Percentiles rank a stretch among this genome's conserved stretches.
These are phyloP conservation scores for Polypedilum vanderplanki DNA, from an alignment of 1,140 invertebrate species.

Conservation along the genomic window DNA sequence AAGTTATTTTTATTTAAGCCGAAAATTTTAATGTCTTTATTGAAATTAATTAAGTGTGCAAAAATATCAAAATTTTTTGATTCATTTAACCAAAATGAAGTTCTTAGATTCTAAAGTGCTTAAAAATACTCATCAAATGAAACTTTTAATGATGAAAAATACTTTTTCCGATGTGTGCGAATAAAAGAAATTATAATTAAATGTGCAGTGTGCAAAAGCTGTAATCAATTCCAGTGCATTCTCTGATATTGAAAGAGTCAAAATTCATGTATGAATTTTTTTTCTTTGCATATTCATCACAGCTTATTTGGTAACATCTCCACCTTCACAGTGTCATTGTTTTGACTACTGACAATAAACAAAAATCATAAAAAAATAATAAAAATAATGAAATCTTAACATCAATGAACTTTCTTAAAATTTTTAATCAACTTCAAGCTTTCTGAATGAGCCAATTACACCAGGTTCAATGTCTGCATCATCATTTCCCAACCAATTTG, in stretches of 20 bases:
- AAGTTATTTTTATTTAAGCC: neutral
- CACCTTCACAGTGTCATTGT: neutral
- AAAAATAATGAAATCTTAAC: neutral
- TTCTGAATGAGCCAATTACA: constrained; percentile 69
- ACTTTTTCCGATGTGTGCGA: neutral
- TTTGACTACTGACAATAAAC: no score
- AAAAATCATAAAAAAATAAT: neutral
- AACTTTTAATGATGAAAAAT: neutral
- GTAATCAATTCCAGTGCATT: neutral
- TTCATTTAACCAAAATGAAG: neutral
- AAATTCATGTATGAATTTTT: no score
- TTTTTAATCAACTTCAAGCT: constrained; percentile 70
- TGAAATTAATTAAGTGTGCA: neutral
- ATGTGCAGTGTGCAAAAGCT: neutral
- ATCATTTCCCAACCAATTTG: constrained; percentile 52
- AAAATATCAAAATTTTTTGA: neutral
- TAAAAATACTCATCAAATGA: constrained; percentile 7
- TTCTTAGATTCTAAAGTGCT: neutral
- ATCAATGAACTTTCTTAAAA: neutral
- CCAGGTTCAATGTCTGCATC: constrained; percentile 58
- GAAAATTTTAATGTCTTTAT: neutral
- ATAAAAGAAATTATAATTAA: neutral
- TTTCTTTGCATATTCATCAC: neutral
- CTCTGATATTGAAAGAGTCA: neutral
- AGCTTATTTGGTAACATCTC: constrained; percentile 27